A percentile compares a stretch with the other conserved stretches of the same genome.
Evolutionary conservation across 2,797 vertebrate species (phyloP).

Genomic region (Sebastes nivosus): DNA sequence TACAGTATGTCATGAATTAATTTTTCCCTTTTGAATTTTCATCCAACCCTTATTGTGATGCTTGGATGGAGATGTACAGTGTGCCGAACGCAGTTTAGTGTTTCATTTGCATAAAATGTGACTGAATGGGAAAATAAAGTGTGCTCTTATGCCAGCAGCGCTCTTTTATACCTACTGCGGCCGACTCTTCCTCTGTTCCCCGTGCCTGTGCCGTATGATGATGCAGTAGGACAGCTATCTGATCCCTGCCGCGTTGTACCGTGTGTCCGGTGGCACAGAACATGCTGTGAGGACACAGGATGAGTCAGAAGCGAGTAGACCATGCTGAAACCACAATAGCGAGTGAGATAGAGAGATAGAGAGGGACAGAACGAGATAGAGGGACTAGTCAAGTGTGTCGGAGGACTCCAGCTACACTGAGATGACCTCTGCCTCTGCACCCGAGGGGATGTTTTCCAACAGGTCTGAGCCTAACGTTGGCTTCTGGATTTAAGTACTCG

Average conservation of each 20-base stretch:
- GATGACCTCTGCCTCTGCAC: conserved; percentile 58
- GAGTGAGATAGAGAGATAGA: conserved; percentile 51
- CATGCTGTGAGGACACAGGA: conserved; percentile 66
- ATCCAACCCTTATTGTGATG: conserved; percentile 19
- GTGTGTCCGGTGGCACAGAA: conserved; percentile 70
- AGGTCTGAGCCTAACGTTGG: conserved; percentile 73
- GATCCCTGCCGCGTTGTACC: conserved; percentile 59
- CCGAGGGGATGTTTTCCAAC: conserved; percentile 66
- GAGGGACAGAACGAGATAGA: conserved; percentile 45
- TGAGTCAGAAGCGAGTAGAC: conserved; percentile 70
- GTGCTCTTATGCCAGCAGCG: not conserved
- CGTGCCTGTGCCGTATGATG: conserved; percentile 29
- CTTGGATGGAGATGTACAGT: conserved; percentile 16
- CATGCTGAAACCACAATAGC: conserved; percentile 46
- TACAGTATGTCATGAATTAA: not conserved
- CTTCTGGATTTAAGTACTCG: conserved; percentile 70
- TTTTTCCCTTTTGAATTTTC: conserved; percentile 7
- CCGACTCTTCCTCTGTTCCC: conserved; percentile 15
- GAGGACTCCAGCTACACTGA: conserved; percentile 46
- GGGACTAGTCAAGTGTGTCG: conserved; percentile 63
- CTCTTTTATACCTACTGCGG: conserved; percentile 1
- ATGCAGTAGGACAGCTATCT: conserved; percentile 69
- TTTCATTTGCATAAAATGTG: conserved; percentile 40
- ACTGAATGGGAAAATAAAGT: conserved; percentile 11
- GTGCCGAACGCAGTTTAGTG: not conserved